Base-by-base conservation (phyloP, 2,888 invertebrate genomes). In the Nipponacmea schrenckii region DNA sequence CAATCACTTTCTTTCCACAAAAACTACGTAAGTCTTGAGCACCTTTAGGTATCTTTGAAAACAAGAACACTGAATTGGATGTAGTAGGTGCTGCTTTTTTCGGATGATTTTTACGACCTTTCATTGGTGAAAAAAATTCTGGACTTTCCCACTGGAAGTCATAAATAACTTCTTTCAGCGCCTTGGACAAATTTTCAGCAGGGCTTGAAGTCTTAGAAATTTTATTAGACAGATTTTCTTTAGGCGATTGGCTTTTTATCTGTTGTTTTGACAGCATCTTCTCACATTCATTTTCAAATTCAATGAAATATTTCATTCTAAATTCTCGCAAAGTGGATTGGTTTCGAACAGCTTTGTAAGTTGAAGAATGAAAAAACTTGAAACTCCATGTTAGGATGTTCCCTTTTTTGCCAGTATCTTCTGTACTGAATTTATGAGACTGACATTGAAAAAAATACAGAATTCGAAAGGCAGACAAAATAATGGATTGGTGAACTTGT, bases 141-240 rank as follows among this genome's bases (percentile, higher is more conserved):
- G 80, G 83, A 62, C 71, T 76, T 68, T 82, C 83, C 85, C 85
- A 85, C 26, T 78, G 80, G 71, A 84, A 84, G 67, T 85, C 85
- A 67, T 82, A 76, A 15, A 83, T 62, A 1, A 81, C 70, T 74
- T 85, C 83, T n/a, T 82, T 82, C 26, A 85, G 73, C 10, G 82
- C 79, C 71, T 76, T 78, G 46, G 74, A 74, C 8, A 84, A 64
- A 67, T 74, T 74, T 17, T 80, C 76, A 15, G 82, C 73, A 27
- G 79, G 77, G 31, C 67, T 63, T 50, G 71, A 48, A 24, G 64
- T 68, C 27, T 62, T 62, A 0, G 50, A 50, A 12, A 64, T 74
- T 27, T 15, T 56, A 20, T 62, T 66, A 14, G 26, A 39, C 50
- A 31, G n/a, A n/a, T 27, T 39, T 10, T 27, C 20, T 5, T 64